These are phyloP conservation scores for Noturus placidus DNA, from an alignment of 2,113 vertebrate species.

Conservation along the genomic window DNA sequence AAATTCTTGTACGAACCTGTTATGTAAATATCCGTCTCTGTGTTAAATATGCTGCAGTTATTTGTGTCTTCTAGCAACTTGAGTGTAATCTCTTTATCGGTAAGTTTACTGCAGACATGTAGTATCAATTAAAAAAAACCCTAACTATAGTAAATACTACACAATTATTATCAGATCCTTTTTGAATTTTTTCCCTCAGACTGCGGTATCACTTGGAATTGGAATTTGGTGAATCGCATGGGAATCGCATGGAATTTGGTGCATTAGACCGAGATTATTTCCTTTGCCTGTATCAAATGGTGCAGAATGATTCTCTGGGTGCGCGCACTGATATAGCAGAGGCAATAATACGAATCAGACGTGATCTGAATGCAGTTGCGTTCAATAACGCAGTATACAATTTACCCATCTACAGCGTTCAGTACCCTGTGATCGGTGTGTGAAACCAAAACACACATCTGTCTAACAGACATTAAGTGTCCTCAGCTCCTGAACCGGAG, in stretches of 20 bases:
- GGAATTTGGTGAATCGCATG: too few species aligned
- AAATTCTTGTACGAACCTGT: not conserved
- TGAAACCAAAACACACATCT: not conserved
- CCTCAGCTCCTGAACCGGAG: not conserved
- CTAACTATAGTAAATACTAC: not conserved
- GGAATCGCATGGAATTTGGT: not conserved
- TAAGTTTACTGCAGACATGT: not conserved
- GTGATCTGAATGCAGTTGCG: not conserved
- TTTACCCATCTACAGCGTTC: not conserved
- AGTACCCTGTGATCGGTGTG: not conserved
- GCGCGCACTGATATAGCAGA: not conserved
- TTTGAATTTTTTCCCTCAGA: not conserved
- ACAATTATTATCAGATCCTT: conserved; percentile 19
- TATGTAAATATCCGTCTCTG: not conserved
- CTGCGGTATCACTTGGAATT: conserved; percentile 22
- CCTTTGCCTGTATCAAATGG: not conserved
- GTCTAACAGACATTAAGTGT: not conserved
- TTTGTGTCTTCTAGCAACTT: not conserved
- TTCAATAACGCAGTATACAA: not conserved
- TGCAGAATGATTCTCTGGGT: not conserved
- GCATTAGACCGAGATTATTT: not conserved
- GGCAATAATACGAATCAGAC: not conserved
- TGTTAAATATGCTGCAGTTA: not conserved
- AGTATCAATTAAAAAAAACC: not conserved
- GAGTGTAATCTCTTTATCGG: not conserved